A percentile compares a stretch with the other conserved stretches of the same genome.
Evolutionary conservation across 2,888 invertebrate species (phyloP).

Genomic region (Adelognathus sp.): DNA sequence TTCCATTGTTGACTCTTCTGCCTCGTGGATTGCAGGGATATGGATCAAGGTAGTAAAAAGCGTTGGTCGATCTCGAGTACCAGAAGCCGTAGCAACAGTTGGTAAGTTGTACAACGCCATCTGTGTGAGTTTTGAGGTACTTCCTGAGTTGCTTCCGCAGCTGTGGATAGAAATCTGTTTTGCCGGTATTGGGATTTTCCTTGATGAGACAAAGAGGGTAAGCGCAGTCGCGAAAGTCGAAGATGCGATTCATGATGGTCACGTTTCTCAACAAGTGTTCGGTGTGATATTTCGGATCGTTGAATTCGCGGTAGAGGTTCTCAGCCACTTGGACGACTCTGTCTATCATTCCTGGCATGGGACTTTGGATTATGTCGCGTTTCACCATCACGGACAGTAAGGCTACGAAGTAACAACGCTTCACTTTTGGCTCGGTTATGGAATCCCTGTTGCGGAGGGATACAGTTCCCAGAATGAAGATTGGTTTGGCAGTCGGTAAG

Average conservation of each 20-base stretch:
- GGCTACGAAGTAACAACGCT: conserved; percentile 77
- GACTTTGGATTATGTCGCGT: conserved; percentile 76
- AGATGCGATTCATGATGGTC: conserved; percentile 74
- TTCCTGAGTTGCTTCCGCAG: conserved; percentile 69
- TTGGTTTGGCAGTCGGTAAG: conserved; percentile 62
- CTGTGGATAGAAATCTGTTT: conserved; percentile 61
- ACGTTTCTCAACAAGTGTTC: conserved; percentile 75
- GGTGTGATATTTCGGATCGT: conserved; percentile 70
- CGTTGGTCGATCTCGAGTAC: conserved; percentile 72
- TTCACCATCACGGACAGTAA: conserved; percentile 73
- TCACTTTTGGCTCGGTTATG: conserved; percentile 72
- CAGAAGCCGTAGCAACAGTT: conserved; percentile 79
- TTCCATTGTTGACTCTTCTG: conserved; percentile 61
- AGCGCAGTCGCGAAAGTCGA: conserved; percentile 75
- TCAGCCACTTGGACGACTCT: conserved; percentile 74
- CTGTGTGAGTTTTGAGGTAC: conserved; percentile 66
- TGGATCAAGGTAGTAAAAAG: conserved; percentile 77
- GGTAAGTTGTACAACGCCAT: conserved; percentile 76
- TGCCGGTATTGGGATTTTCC: conserved; percentile 58
- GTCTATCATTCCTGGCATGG: conserved; percentile 73
- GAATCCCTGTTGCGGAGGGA: conserved; percentile 67
- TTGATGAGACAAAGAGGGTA: conserved; percentile 62
- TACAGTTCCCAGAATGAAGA: conserved; percentile 72
- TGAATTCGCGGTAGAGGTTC: conserved; percentile 70
- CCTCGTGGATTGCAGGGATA: conserved; percentile 73